These are phyloP conservation scores for Drosophila nigricruria DNA, from an alignment of 2,888 invertebrate genomes.

Conservation along the genomic window DNA sequence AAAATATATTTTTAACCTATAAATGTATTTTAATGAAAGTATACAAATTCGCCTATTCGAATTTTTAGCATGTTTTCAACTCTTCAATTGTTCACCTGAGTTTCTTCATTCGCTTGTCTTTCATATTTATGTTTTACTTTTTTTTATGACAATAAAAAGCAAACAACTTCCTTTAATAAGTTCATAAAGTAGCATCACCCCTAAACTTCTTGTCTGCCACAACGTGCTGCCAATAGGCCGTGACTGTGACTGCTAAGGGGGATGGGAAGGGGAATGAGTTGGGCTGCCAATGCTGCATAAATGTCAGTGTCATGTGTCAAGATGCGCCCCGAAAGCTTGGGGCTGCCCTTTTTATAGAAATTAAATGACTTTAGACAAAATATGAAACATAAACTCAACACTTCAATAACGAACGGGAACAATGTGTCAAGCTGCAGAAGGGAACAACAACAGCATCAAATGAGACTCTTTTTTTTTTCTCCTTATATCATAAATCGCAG, in stretches of 20 bases:
- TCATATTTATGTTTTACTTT: slow-evolving; percentile 31
- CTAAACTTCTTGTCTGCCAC: slow-evolving; percentile 32
- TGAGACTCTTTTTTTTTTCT: not conserved
- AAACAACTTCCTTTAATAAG: slow-evolving; percentile 59
- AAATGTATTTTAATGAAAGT: no score
- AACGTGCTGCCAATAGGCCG: slow-evolving; percentile 39
- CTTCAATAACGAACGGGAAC: slow-evolving; percentile 62
- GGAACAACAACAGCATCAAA: slow-evolving; percentile 15
- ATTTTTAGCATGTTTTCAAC: no score
- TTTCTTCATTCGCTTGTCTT: slow-evolving; percentile 1
- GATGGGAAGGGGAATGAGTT: slow-evolving; percentile 8
- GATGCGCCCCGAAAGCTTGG: slow-evolving; percentile 25
- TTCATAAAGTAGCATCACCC: slow-evolving; percentile 42
- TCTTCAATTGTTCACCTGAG: slow-evolving; percentile 39
- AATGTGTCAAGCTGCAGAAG: slow-evolving; percentile 50
- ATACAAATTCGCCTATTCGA: no score
- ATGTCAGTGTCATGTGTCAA: slow-evolving; percentile 63
- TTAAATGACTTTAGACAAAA: slow-evolving; percentile 65
- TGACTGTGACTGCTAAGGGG: slow-evolving; percentile 28
- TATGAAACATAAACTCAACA: slow-evolving; percentile 67
- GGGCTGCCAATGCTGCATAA: slow-evolving; percentile 50
- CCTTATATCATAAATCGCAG: slow-evolving; percentile 59
- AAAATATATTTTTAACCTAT: no score
- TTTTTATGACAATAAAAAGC: slow-evolving; percentile 38
- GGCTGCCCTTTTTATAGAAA: slow-evolving; percentile 58